Evolutionary conservation across 2,113 vertebrate species (phyloP).

Genomic region (Cyprinus carpio): DNA sequence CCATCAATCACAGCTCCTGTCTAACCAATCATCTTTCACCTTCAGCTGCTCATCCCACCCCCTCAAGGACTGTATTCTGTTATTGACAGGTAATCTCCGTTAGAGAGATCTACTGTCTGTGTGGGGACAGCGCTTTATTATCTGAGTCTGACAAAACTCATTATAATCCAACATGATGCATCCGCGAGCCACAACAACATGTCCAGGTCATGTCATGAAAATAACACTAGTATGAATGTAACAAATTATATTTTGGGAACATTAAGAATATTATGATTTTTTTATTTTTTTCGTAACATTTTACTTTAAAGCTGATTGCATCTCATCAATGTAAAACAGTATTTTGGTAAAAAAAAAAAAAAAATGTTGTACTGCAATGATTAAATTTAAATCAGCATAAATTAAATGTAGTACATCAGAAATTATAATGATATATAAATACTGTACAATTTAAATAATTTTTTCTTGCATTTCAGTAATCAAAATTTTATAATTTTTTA

Average conservation of each 20-base stretch:
- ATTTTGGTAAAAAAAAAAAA: too few species aligned
- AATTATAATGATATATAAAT: too few species aligned
- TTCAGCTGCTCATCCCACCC: neutral
- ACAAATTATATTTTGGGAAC: too few species aligned
- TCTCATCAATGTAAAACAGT: too few species aligned
- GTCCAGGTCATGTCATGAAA: neutral
- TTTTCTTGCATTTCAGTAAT: too few species aligned
- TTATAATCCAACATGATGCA: neutral
- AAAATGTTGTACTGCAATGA: too few species aligned
- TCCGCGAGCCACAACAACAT: neutral
- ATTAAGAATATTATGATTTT: too few species aligned
- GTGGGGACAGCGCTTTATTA: neutral
- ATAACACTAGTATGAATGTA: neutral
- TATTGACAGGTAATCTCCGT: neutral
- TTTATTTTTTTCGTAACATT: neutral
- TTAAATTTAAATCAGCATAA: too few species aligned
- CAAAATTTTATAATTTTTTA: too few species aligned
- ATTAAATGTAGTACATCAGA: too few species aligned
- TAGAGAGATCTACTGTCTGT: neutral
- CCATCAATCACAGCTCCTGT: neutral
- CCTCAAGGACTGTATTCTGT: neutral
- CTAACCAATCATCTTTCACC: neutral
- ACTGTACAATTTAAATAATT: too few species aligned
- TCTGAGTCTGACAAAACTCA: constrained; percentile 4
- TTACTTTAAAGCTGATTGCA: constrained; percentile 45